phyloP scores from a whole-genome alignment of 2,113 vertebrate genomes.

The Symphodus melops region DNA sequence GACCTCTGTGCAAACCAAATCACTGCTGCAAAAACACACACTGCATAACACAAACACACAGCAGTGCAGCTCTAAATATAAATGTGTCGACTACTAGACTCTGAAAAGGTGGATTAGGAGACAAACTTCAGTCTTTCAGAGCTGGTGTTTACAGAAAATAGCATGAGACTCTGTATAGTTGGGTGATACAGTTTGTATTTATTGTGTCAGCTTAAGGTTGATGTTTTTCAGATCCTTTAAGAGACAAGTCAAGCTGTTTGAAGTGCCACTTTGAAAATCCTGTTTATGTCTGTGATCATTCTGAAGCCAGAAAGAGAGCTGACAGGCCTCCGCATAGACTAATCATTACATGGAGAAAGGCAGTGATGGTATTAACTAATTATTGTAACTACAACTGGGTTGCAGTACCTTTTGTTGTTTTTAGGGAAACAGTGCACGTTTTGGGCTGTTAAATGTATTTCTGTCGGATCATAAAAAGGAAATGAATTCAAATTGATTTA shows the following conservation, averaged over 20 bases:
- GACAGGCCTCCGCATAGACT: no score
- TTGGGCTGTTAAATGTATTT: no score
- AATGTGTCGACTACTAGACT: constrained; percentile 7
- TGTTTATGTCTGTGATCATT: no score
- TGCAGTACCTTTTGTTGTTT: no score
- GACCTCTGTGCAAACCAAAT: constrained; percentile 15
- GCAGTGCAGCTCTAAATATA: background rate
- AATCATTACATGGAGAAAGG: no score
- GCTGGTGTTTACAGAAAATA: constrained; percentile 49
- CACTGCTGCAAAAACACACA: constrained; percentile 35
- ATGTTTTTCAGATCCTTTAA: constrained; percentile 1
- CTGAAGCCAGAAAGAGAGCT: no score
- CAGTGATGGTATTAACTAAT: no score
- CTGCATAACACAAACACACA: constrained; percentile 15
- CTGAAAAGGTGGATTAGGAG: background rate
- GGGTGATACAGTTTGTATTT: constrained; percentile 10
- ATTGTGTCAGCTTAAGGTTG: background rate
- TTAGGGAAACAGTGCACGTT: no score
- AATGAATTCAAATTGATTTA: no score
- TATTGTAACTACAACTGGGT: no score
- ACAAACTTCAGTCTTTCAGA: constrained; percentile 19
- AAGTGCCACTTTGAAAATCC: constrained; percentile 3
- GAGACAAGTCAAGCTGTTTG: background rate
- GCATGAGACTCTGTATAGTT: background rate
- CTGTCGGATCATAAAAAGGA: no score